These are phyloP conservation scores for Sebastes vulpes DNA, from an alignment of 2,797 vertebrate genomes.

Conservation along the genomic window DNA sequence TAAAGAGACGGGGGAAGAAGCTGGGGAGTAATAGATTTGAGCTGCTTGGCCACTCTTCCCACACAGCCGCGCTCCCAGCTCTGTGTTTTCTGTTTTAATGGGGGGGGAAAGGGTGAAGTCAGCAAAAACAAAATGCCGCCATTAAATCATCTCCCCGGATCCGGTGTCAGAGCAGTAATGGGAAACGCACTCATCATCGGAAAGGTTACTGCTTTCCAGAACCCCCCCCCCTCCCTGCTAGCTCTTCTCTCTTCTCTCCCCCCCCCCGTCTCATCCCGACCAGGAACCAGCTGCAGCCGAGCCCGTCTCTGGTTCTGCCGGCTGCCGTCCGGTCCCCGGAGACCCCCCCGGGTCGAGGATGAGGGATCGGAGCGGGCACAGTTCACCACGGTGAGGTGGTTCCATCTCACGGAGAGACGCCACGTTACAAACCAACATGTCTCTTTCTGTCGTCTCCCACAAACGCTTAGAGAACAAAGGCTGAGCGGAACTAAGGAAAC, in stretches of 20 bases:
- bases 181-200: constrained; percentile 90
- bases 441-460: not conserved
- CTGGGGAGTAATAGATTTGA: constrained; percentile 83
- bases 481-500: not conserved
- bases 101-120: constrained; percentile 85
- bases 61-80: constrained; percentile 69
- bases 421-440: constrained; percentile 36
- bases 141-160: constrained; percentile 94
- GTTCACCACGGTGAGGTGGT: constrained; percentile 86
- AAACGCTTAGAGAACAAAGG: constrained; percentile 40
- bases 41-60: constrained; percentile 87
- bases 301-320: constrained; percentile 16
- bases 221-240: constrained; percentile 50
- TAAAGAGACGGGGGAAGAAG: constrained; percentile 61
- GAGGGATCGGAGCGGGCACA: constrained; percentile 90
- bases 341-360: constrained; percentile 68
- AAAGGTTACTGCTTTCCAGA: constrained; percentile 93
- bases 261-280: constrained; percentile 22
- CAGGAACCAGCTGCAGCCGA: constrained; percentile 28
- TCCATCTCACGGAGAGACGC: constrained; percentile 82
- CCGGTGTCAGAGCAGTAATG: constrained; percentile 92
- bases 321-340: constrained; percentile 16
- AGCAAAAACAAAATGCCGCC: constrained; percentile 97
- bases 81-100: constrained; percentile 74
- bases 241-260: constrained; percentile 32